Conservation (phyloP, 2,797 vertebrate species). For the Sebastes elongatus region DNA sequence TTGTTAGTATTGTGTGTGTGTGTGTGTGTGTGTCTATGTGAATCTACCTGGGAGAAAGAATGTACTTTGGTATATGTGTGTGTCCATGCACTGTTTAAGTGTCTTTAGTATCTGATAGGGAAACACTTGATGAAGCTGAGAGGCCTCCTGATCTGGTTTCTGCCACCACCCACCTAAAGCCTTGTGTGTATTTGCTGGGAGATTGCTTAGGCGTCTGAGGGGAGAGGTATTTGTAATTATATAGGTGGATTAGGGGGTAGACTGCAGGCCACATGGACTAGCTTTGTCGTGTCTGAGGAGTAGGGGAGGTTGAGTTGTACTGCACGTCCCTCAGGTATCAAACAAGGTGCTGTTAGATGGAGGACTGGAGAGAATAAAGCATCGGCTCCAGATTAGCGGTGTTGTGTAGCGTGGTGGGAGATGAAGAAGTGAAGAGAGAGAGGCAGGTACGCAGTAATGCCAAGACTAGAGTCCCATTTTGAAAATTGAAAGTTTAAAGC, state of each 20-base stretch:
- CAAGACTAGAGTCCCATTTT: constrained; percentile 1
- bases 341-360: constrained; percentile 13
- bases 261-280: constrained; percentile 74
- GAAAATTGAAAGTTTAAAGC: not conserved
- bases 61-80: not conserved
- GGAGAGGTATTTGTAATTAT: constrained; percentile 81
- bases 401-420: constrained; percentile 12
- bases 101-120: constrained; percentile 70
- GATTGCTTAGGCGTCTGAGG: constrained; percentile 56
- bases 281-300: constrained; percentile 62
- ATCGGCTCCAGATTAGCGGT: constrained; percentile 31
- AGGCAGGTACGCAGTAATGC: not conserved
- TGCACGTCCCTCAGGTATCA: constrained; percentile 35
- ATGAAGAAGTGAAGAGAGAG: constrained; percentile 47
- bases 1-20: constrained; percentile 17
- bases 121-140: constrained; percentile 75
- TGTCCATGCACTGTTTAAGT: constrained; percentile 63
- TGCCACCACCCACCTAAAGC: constrained; percentile 44
- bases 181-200: constrained; percentile 57
- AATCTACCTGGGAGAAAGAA: not conserved
- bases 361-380: constrained; percentile 22
- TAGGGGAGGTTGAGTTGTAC: constrained; percentile 37
- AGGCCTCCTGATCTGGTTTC: constrained; percentile 80
- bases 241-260: constrained; percentile 79
- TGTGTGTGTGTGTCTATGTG: constrained; percentile 7